Base-by-base conservation (phyloP, 2,113 vertebrate genomes). In the Isurus oxyrinchus region DNA sequence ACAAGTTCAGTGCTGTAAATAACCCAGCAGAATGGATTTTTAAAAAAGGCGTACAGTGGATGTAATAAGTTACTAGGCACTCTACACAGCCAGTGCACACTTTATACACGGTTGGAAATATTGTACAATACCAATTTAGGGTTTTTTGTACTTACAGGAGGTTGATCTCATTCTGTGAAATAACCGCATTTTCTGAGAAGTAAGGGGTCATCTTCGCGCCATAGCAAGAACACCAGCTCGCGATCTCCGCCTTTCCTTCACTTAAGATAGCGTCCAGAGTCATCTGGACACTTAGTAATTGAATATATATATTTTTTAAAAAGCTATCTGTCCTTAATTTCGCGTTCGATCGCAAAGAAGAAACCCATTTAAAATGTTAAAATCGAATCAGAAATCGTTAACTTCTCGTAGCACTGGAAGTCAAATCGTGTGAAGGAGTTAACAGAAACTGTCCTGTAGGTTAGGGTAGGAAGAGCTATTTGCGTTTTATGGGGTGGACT, bases 121-220 rank as follows among this genome's bases (percentile, higher is more conserved):
- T 93, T 90, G 55, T 59, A 49, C 11, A 90, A 90, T 90, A 44
- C 49, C 40, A 95, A 91, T 59, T 13, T 55, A 59, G 25, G 40
- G 21, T n/a, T 53, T 8, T 76, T 59, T 44, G 66, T 97, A 99
- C 99, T 99, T 97, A 99, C 99, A 99, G 98, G 97, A 99, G 98
- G 97, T 98, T 98, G 97, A 99, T 99, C 96, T 98, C 97, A 97
- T 98, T 98, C 96, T 98, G 98, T 19, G 99, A 99, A 97, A 98
- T 98, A 88, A 99, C 98, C 63, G 99, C 98, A 97, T 99, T 98
- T 96, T 98, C 98, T 31, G 98, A 98, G 97, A 99, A 99, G 97
- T 99, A 98, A n/a, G 99, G 99, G 97, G 98, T 98, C 98, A 99
- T 99, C 97, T 98, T 98, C 35, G 97, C 98, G 97, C 97, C 98